These are phyloP conservation scores for Sphaeramia orbicularis DNA, from an alignment of 2,797 vertebrate species.

Conservation along the genomic window DNA sequence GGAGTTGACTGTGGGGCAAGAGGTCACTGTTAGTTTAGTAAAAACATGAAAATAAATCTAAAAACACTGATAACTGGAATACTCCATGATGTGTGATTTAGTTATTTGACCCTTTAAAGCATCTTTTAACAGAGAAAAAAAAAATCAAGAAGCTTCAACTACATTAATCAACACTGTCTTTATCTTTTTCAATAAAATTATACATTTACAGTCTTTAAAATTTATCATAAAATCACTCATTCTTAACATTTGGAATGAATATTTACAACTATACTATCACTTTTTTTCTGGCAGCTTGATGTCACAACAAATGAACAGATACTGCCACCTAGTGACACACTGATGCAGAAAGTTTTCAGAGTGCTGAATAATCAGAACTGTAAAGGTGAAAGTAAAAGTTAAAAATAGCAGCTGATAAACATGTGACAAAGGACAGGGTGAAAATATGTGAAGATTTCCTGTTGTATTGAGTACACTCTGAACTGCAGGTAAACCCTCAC, in stretches of 20 bases:
- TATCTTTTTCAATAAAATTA: not conserved
- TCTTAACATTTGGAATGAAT: too few relatives aligned
- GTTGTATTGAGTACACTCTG: too few relatives aligned
- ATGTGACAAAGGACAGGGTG: not conserved
- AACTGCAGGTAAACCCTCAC: too few relatives aligned
- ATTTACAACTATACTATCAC: not conserved
- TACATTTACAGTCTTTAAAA: not conserved
- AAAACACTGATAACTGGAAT: not conserved
- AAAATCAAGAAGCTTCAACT: too few relatives aligned
- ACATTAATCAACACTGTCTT: not conserved
- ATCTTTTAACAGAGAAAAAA: not conserved
- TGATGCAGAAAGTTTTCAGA: not conserved
- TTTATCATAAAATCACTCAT: too few relatives aligned
- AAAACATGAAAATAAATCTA: not conserved
- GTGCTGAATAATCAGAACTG: not conserved
- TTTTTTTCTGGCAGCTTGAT: not conserved
- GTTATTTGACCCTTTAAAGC: not conserved
- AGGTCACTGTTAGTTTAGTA: constrained; percentile 1
- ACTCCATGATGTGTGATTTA: not conserved
- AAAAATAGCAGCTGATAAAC: not conserved
- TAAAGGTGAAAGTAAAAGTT: not conserved
- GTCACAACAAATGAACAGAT: not conserved
- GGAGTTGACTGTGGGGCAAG: not conserved
- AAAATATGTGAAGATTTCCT: not conserved
- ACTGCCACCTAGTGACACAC: constrained; percentile 58